These are phyloP conservation scores for Anoplolepis gracilipes DNA, from an alignment of 1,140 invertebrate genomes.

Conservation along the genomic window DNA sequence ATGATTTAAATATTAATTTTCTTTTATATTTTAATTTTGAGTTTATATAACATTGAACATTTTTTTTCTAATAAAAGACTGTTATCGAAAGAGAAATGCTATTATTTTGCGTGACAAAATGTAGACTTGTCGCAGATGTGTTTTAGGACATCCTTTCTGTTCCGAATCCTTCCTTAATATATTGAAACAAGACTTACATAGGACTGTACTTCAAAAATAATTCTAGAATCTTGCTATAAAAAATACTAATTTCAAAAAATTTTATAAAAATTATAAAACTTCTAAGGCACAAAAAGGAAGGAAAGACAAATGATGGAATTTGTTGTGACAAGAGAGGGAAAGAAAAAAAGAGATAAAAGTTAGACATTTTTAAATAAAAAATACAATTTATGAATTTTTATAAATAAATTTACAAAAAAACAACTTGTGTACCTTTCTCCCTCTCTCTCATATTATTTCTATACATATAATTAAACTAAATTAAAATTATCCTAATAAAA, in stretches of 20 bases:
- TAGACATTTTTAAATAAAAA: not conserved
- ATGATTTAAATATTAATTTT: not conserved
- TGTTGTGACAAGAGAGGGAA: not conserved
- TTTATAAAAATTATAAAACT: not conserved
- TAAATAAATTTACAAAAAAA: conserved; percentile 17
- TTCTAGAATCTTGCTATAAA: not conserved
- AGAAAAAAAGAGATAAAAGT: not conserved
- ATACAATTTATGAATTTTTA: not conserved
- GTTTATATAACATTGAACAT: not conserved
- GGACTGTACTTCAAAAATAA: not conserved
- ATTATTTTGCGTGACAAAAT: conserved; percentile 26
- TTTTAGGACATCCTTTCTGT: conserved; percentile 32
- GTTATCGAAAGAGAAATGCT: conserved; percentile 19
- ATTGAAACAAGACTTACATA: conserved; percentile 12
- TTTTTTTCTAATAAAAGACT: not conserved
- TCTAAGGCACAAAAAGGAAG: not conserved
- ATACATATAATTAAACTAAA: not conserved
- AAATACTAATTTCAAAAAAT: not conserved
- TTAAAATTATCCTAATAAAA: not conserved
- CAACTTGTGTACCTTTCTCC: not conserved
- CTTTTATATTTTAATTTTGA: not conserved
- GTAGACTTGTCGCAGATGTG: conserved; percentile 5
- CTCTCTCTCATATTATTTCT: not conserved
- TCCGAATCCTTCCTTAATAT: conserved; percentile 11
- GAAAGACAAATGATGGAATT: not conserved